Conservation (phyloP, 2,113 vertebrate genomes). For the Perca schrenkii region DNA sequence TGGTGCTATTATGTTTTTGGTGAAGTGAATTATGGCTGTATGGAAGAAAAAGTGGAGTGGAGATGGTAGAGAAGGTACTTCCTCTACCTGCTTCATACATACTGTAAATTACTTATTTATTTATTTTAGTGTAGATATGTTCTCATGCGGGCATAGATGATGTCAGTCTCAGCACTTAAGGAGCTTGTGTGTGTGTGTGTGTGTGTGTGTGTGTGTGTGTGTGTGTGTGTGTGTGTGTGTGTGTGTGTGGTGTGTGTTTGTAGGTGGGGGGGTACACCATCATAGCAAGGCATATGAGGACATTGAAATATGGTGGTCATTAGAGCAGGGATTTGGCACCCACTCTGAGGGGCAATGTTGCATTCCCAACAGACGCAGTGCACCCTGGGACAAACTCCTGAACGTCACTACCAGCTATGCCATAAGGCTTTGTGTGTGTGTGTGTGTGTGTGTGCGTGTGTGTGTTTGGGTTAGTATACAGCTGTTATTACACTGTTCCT, state of each 20-base stretch:
- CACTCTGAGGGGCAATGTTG: no score
- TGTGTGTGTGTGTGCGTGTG: not conserved
- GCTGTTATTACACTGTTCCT: constrained; percentile 65
- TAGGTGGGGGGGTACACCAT: no score
- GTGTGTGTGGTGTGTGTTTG: not conserved
- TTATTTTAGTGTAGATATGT: constrained; percentile 18
- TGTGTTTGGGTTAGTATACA: constrained; percentile 54
- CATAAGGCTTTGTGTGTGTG: no score
- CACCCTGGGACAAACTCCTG: no score
- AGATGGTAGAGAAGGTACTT: constrained; percentile 5
- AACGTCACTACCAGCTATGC: no score
- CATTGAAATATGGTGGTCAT: no score
- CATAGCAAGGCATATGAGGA: no score
- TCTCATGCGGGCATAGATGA: constrained; percentile 34
- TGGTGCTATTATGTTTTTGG: constrained; percentile 46
- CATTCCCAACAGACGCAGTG: no score
- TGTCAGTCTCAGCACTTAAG: constrained; percentile 22
- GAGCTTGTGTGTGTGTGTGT: constrained; percentile 24
- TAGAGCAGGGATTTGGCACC: no score
- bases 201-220: constrained; percentile 5
- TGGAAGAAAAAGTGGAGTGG: constrained; percentile 20
- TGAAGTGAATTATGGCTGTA: constrained; percentile 46
- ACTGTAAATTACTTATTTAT: not conserved
- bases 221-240: constrained; percentile 26
- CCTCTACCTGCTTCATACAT: constrained; percentile 7